Percentiles rank a stretch among this genome's conserved stretches.
Evolutionary conservation across 2,888 invertebrate species (phyloP).

Genomic region (Rotaria socialis): DNA sequence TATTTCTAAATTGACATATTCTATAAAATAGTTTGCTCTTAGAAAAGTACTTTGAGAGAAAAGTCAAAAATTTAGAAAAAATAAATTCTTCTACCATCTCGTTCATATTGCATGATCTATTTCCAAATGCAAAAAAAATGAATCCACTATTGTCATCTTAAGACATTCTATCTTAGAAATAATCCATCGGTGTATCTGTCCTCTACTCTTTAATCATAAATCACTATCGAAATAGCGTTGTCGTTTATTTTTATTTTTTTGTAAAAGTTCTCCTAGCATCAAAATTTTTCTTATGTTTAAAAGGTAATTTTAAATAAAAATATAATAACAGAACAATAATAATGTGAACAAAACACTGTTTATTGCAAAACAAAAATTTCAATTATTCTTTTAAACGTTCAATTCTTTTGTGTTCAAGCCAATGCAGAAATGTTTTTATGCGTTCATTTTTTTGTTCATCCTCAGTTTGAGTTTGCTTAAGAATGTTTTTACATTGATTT

Average conservation of each 20-base stretch:
- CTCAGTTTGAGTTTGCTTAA: background rate
- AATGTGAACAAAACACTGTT: background rate
- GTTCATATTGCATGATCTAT: too few relatives aligned
- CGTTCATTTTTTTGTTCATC: background rate
- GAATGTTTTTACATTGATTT: background rate
- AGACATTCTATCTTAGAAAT: too few relatives aligned
- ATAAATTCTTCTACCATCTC: too few relatives aligned
- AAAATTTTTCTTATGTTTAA: background rate
- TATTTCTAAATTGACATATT: too few relatives aligned
- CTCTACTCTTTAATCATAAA: background rate
- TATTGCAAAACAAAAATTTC: background rate
- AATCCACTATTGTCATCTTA: too few relatives aligned
- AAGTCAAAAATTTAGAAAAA: too few relatives aligned
- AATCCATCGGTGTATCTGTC: too few relatives aligned
- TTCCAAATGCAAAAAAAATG: too few relatives aligned
- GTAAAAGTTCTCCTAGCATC: background rate
- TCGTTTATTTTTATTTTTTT: background rate
- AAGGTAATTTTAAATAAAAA: background rate
- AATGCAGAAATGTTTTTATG: background rate
- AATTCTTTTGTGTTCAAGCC: background rate
- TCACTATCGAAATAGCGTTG: background rate
- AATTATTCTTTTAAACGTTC: background rate
- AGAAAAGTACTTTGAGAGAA: too few relatives aligned
- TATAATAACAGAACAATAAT: too few relatives aligned
- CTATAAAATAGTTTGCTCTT: too few relatives aligned